Conservation (phyloP, 1,140 invertebrate species). For the Drosophila ironensis region DNA sequence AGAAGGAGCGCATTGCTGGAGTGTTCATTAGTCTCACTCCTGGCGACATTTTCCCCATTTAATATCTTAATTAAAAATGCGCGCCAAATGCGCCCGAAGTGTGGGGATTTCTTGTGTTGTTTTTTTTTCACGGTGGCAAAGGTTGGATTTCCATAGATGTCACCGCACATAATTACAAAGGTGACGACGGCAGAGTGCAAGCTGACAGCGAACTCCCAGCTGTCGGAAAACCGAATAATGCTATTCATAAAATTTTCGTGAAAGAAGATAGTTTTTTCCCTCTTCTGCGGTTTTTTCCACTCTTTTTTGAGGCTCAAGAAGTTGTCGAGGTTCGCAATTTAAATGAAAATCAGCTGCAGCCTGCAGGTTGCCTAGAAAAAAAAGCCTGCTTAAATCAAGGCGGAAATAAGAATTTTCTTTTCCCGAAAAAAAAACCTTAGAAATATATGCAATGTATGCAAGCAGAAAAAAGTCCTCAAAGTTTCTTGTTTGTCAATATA, state of each 20-base stretch:
- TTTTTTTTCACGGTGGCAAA: slow-evolving; percentile 25
- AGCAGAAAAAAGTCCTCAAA: too few species aligned
- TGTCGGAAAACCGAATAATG: slow-evolving; percentile 49
- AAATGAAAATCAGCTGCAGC: slow-evolving; percentile 64
- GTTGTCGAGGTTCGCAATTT: slow-evolving; percentile 49
- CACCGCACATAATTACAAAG: slow-evolving; percentile 42
- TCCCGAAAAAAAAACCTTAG: slow-evolving; percentile 30
- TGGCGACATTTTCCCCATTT: slow-evolving; percentile 49
- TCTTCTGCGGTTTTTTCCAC: neutral
- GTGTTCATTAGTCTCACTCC: slow-evolving; percentile 54
- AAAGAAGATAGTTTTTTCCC: slow-evolving; percentile 42
- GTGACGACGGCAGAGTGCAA: slow-evolving; percentile 12
- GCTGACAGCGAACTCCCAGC: slow-evolving; percentile 7
- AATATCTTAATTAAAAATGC: slow-evolving; percentile 72
- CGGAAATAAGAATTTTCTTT: slow-evolving; percentile 33
- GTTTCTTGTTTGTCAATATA: too few species aligned
- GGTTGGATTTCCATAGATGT: slow-evolving; percentile 51
- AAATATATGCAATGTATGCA: slow-evolving; percentile 22
- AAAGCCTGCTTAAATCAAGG: slow-evolving; percentile 37
- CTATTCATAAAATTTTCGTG: slow-evolving; percentile 65
- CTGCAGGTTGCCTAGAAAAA: slow-evolving; percentile 43
- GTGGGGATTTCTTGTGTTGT: slow-evolving; percentile 14
- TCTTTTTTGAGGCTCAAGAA: slow-evolving; percentile 41
- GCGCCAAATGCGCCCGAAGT: slow-evolving; percentile 47
- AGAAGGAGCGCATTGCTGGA: slow-evolving; percentile 25